These are phyloP conservation scores for Cosmopolites sordidus DNA, from an alignment of 2,888 invertebrate species.

Conservation along the genomic window DNA sequence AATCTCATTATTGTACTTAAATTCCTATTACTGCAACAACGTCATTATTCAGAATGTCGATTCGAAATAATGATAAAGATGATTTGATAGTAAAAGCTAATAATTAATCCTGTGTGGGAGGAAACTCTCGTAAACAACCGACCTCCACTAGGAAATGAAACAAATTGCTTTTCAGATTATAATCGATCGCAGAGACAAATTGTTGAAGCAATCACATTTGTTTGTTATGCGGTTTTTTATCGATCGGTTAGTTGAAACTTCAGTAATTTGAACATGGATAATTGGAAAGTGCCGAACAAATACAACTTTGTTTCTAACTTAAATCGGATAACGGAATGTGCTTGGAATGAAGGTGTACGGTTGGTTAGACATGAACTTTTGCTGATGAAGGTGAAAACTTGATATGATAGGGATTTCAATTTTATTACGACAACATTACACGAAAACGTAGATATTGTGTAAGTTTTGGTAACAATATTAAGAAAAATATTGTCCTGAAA, in stretches of 20 bases:
- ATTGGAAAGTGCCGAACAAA: background rate
- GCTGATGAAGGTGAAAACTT: no score
- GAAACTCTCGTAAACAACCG: constrained; percentile 4
- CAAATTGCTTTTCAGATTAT: constrained; percentile 13
- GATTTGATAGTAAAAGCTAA: background rate
- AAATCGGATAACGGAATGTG: no score
- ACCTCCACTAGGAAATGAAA: constrained; percentile 6
- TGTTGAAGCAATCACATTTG: constrained; percentile 3
- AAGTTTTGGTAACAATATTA: no score
- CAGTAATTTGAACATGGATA: background rate
- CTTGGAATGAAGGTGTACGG: no score
- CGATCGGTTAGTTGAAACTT: background rate
- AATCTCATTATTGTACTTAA: no score
- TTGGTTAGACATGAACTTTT: no score
- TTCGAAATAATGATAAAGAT: constrained; percentile 1
- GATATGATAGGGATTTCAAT: no score
- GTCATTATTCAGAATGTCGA: background rate
- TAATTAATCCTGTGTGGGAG: constrained; percentile 1
- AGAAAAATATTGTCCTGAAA: no score
- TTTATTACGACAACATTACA: no score
- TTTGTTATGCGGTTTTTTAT: constrained; percentile 2
- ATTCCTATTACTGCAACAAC: background rate
- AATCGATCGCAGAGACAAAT: constrained; percentile 25
- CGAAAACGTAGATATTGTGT: no score
- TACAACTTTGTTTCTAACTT: background rate